Evolutionary conservation across 2,113 vertebrate species (phyloP).

Genomic region (Oceanodroma tethys): DNA sequence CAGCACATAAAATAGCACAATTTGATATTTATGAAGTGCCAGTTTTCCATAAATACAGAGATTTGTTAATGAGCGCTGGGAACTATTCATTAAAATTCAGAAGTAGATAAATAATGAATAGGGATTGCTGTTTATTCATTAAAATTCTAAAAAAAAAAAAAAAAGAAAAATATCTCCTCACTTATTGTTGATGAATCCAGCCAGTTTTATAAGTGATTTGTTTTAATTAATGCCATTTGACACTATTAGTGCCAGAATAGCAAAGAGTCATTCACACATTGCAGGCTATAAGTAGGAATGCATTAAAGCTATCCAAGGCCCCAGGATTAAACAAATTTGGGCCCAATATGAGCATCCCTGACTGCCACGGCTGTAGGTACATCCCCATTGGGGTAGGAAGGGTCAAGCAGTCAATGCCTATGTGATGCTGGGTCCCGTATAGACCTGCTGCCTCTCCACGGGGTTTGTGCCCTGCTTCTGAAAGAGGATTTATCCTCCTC

Average conservation of each 20-base stretch:
- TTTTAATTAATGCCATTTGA: conserved; percentile 68
- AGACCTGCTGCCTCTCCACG: not conserved
- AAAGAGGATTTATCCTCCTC: not conserved
- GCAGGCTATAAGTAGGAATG: not conserved
- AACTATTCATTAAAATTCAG: conserved; percentile 76
- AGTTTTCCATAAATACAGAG: conserved; percentile 75
- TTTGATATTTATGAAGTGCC: conserved; percentile 78
- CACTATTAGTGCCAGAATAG: conserved; percentile 8
- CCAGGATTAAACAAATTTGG: not conserved
- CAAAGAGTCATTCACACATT: not conserved
- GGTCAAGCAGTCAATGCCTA: not conserved
- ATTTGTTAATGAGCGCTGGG: conserved; percentile 75
- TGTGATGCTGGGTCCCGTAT: fast-evolving
- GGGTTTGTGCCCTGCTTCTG: not conserved
- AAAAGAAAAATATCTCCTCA: not conserved
- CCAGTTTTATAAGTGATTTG: conserved; percentile 36
- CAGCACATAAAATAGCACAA: conserved; percentile 69
- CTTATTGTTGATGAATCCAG: conserved; percentile 58
- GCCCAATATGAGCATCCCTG: not conserved
- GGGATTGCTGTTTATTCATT: conserved; percentile 70
- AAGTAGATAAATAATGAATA: conserved; percentile 74
- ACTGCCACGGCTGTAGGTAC: not conserved
- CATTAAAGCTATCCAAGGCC: not conserved
- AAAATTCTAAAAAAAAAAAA: conserved; percentile 23
- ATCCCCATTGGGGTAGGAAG: not conserved